Conservation (phyloP, 2,797 vertebrate genomes). For the Cyclura pinguis region DNA sequence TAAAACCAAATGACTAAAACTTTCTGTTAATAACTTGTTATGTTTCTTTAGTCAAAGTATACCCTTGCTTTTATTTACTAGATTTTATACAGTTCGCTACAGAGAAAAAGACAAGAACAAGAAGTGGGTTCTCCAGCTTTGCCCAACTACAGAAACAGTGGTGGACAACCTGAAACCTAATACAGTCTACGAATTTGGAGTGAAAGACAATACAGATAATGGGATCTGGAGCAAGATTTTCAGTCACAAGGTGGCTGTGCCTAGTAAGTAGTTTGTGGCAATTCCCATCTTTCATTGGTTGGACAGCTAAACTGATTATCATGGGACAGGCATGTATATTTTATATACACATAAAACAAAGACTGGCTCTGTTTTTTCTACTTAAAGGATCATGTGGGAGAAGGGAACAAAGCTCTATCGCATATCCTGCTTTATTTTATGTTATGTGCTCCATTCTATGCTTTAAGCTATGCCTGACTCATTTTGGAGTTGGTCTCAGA, state of each 20-base stretch:
- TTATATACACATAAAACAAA: background rate
- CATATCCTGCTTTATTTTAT: background rate
- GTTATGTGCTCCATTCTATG: background rate
- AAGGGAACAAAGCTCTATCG: background rate
- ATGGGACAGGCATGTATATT: background rate
- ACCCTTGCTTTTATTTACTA: constrained; percentile 64
- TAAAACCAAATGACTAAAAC: background rate
- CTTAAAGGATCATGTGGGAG: background rate
- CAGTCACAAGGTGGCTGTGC: constrained; percentile 85
- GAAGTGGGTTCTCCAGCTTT: constrained; percentile 95
- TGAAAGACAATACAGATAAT: constrained; percentile 86
- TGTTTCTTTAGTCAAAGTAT: background rate
- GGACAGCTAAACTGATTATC: background rate
- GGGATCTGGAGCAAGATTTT: constrained; percentile 92
- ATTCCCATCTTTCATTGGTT: constrained; percentile 20
- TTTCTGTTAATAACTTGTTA: background rate
- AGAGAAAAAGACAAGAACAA: constrained; percentile 89
- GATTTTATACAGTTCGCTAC: constrained; percentile 95
- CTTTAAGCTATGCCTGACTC: background rate
- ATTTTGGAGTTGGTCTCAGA: background rate
- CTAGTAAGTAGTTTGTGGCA: constrained; percentile 78
- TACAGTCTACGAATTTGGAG: constrained; percentile 92
- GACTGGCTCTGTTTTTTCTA: background rate
- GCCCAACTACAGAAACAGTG: constrained; percentile 93
- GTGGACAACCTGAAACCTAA: constrained; percentile 93